These are phyloP conservation scores for Hephaestus fuliginosus DNA, from an alignment of 2,797 vertebrate species.

Conservation along the genomic window DNA sequence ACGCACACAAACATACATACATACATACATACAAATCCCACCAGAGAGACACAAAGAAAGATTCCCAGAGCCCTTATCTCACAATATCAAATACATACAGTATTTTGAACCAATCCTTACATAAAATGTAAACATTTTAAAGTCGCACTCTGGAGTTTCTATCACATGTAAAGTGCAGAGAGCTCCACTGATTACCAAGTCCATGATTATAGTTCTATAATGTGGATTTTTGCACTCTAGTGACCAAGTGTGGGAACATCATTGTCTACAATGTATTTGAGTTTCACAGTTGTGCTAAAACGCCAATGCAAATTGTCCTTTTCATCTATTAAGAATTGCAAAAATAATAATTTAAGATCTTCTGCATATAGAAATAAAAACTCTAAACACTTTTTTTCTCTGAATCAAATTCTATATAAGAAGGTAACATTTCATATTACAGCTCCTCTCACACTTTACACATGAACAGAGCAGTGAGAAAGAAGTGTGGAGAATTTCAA, in stretches of 20 bases:
- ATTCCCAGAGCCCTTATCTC: constrained; percentile 77
- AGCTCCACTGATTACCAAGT: constrained; percentile 41
- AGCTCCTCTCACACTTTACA: constrained; percentile 32
- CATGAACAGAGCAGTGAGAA: constrained; percentile 4
- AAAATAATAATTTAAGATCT: constrained; percentile 53
- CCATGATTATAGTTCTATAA: constrained; percentile 54
- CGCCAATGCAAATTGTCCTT: constrained; percentile 54
- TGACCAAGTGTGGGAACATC: constrained; percentile 61
- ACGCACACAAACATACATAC: constrained; percentile 16
- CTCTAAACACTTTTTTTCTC: constrained; percentile 49
- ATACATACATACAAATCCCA: constrained; percentile 68
- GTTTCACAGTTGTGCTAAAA: constrained; percentile 77
- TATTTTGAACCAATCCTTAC: constrained; percentile 53
- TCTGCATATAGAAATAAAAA: constrained; percentile 64
- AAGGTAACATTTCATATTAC: constrained; percentile 38
- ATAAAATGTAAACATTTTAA: constrained; percentile 76
- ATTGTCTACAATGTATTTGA: constrained; percentile 53
- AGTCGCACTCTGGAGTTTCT: constrained; percentile 51
- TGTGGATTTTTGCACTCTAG: constrained; percentile 67
- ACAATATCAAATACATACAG: constrained; percentile 61
- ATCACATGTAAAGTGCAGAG: constrained; percentile 61
- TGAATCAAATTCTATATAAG: constrained; percentile 31
- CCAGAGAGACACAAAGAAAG: constrained; percentile 77
- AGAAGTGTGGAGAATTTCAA: constrained; percentile 22
- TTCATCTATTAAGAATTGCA: constrained; percentile 38